Evolutionary conservation across 1,140 invertebrate genomes (phyloP), one percentile per base, ranked within the genome.

Genomic region (Pinna nobilis): DNA sequence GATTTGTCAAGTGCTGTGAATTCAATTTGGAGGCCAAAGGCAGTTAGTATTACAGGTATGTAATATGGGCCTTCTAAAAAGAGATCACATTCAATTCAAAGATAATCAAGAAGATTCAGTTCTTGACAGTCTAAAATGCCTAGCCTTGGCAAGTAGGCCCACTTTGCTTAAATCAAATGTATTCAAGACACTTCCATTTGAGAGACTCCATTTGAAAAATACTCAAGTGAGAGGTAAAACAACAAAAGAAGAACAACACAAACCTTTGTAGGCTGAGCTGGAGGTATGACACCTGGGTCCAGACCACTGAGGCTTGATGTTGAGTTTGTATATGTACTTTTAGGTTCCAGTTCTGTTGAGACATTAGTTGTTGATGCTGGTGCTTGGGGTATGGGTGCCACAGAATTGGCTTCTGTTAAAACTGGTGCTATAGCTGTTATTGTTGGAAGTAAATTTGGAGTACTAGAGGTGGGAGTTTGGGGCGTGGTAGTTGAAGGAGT

Each of bases 221-320:
- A n/a, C n/a, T n/a, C n/a, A n/a, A n/a, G n/a, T n/a, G n/a, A n/a
- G n/a, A n/a, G n/a, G n/a, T n/a, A n/a, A n/a, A n/a, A n/a, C n/a
- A n/a, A n/a, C n/a, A n/a, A n/a, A n/a, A n/a, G n/a, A n/a, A n/a
- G n/a, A n/a, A n/a, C n/a, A 59, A n/a, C 33, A 65, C 68, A 76
- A 65, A 86, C 84, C 92, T 96, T 94, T 35, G 93, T 92, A 55
- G 93, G 93, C 86, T 93, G 92, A 70, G 93, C 91, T 39, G 93
- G 93, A 70, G 93, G 92, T 87, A 94, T 90, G 9, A 93, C 93
- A 13, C 91, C 89, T 15, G 84, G 85, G 84, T 76, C 69, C 35
- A 64, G 65, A 71, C 65, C 74, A 13, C 65, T 63, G 49, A 74
- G 78, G 55, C 79, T 76, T n/a, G 79, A 68, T 28, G 84, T 74